A percentile compares a stretch with the other conserved stretches of the same genome.
These are phyloP conservation scores for Syndactyla subalaris DNA, from an alignment of 2,797 vertebrate genomes.

Conservation along the genomic window DNA sequence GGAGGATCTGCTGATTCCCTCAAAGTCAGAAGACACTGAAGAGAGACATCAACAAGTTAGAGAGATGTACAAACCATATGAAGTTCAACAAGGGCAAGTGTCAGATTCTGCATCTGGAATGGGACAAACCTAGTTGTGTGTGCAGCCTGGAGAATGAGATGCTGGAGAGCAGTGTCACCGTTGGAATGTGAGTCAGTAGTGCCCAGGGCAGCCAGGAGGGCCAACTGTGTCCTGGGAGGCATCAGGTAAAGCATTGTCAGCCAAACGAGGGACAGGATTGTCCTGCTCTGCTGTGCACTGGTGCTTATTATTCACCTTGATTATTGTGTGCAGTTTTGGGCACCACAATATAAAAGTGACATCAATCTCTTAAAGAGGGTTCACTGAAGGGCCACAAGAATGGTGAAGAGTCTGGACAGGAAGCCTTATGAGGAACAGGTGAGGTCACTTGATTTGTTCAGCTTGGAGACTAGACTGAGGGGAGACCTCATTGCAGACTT, in stretches of 20 bases:
- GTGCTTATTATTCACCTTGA: neutral
- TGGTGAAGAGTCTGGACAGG: neutral
- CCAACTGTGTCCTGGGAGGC: neutral
- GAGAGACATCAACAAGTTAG: neutral
- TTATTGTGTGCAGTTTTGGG: neutral
- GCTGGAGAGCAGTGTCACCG: too few species aligned
- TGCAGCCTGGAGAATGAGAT: neutral
- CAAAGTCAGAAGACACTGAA: neutral
- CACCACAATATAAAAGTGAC: neutral
- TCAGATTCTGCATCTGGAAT: neutral
- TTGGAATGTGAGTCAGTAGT: neutral
- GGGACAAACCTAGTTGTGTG: neutral
- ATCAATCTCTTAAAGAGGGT: neutral
- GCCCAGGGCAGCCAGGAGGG: neutral
- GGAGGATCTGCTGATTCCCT: neutral
- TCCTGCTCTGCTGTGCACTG: neutral
- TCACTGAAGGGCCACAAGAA: neutral
- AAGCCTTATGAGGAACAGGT: neutral
- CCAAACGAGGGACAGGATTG: fast-evolving
- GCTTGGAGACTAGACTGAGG: neutral
- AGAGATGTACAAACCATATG: neutral
- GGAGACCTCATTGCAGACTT: neutral
- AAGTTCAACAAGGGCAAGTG: neutral
- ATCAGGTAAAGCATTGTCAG: neutral
- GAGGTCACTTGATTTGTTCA: neutral